A percentile compares a stretch with the other conserved stretches of the same genome.
Evolutionary conservation across 2,113 vertebrate genomes (phyloP).

Genomic region (Albula glossodonta): DNA sequence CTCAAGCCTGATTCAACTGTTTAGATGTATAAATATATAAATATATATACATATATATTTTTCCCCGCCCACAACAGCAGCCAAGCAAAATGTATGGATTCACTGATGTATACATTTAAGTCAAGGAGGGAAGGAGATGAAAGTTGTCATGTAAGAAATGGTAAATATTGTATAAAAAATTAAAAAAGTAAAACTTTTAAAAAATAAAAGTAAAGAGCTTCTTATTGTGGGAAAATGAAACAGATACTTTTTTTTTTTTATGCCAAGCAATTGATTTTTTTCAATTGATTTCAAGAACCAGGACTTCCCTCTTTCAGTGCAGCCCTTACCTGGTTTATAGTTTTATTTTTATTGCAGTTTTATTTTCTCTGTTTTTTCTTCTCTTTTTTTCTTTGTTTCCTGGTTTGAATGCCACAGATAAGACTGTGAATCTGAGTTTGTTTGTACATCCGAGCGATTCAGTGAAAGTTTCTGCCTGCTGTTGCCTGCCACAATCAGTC

Average conservation of each 20-base stretch:
- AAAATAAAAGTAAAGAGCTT: constrained; percentile 33
- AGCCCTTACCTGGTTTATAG: constrained; percentile 47
- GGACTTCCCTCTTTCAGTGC: constrained; percentile 66
- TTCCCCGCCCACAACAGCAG: constrained; percentile 39
- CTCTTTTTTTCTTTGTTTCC: constrained; percentile 55
- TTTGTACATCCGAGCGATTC: constrained; percentile 77
- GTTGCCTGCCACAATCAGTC: constrained; percentile 91
- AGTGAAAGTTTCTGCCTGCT: constrained; percentile 66
- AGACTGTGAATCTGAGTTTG: constrained; percentile 90
- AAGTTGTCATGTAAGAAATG: constrained; percentile 37
- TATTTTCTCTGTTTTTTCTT: constrained; percentile 63
- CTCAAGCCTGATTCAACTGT: constrained; percentile 85
- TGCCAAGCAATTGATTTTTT: constrained; percentile 60
- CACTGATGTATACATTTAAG: constrained; percentile 29
- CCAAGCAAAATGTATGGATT: constrained; percentile 39
- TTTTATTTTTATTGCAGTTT: constrained; percentile 59
- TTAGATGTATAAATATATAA: constrained; percentile 70
- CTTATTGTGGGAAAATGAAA: constrained; percentile 22
- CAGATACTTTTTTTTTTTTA: neutral
- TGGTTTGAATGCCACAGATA: constrained; percentile 79
- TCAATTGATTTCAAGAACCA: constrained; percentile 35
- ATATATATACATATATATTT: constrained; percentile 67
- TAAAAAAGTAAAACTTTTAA: constrained; percentile 20
- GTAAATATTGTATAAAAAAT: constrained; percentile 54
- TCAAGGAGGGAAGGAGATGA: constrained; percentile 34